These are phyloP conservation scores for Proterorhinus semilunaris DNA, from an alignment of 2,113 vertebrate genomes.

Conservation along the genomic window DNA sequence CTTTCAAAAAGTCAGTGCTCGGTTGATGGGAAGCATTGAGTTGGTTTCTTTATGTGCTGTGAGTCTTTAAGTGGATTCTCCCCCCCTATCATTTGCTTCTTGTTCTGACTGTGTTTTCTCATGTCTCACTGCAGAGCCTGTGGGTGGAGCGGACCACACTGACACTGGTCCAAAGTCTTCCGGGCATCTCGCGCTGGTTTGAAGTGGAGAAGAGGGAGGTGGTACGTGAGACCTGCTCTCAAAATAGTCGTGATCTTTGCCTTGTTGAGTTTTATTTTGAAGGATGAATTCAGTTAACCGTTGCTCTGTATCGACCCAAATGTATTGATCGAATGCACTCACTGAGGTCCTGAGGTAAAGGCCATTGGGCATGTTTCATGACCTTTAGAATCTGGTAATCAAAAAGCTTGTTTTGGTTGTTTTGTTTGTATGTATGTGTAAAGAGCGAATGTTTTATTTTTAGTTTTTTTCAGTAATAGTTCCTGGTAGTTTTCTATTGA, in stretches of 20 bases:
- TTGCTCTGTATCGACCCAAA: slow-evolving; percentile 40
- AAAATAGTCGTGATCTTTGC: slow-evolving; percentile 13
- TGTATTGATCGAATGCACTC: slow-evolving; percentile 29
- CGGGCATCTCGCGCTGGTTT: slow-evolving; percentile 99
- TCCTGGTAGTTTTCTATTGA: neutral
- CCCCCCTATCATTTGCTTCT: slow-evolving; percentile 12
- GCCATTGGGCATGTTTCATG: slow-evolving; percentile 23
- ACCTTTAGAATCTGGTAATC: slow-evolving; percentile 10
- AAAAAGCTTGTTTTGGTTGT: slow-evolving; percentile 5
- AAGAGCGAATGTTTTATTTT: no score
- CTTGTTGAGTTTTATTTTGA: slow-evolving; percentile 22
- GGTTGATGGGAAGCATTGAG: slow-evolving; percentile 31
- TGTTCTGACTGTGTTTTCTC: neutral
- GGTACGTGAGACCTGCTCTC: slow-evolving; percentile 76
- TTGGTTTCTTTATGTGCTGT: slow-evolving; percentile 32
- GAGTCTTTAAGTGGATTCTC: slow-evolving; percentile 33
- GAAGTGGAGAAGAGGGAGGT: slow-evolving; percentile 97
- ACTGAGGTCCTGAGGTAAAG: slow-evolving; percentile 26
- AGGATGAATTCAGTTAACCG: slow-evolving; percentile 20
- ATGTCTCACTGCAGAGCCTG: slow-evolving; percentile 81
- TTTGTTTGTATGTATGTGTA: neutral
- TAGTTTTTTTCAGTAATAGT: no score
- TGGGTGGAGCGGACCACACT: slow-evolving; percentile 97
- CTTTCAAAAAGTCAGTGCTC: neutral
- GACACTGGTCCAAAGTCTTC: slow-evolving; percentile 95